Conservation (phyloP, 2,113 vertebrate species). For the Malurus cyaneus region DNA sequence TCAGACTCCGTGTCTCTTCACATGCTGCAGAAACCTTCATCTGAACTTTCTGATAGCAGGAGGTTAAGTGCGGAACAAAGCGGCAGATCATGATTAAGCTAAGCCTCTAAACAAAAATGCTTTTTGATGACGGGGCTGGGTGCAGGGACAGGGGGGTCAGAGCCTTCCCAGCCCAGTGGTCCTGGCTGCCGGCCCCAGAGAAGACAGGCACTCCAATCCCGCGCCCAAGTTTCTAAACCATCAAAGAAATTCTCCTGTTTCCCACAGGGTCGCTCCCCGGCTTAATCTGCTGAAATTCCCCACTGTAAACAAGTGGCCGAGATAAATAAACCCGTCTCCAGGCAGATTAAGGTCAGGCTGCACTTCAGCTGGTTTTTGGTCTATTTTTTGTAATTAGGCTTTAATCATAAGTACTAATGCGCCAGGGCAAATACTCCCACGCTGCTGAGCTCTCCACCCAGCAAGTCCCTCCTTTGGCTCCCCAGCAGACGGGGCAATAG, state of each 20-base stretch:
- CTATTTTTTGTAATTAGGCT: slow-evolving; percentile 71
- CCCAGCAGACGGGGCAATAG: slow-evolving; percentile 45
- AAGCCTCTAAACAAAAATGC: slow-evolving; percentile 63
- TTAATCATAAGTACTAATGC: slow-evolving; percentile 65
- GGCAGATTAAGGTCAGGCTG: slow-evolving; percentile 72
- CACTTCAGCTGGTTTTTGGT: slow-evolving; percentile 69
- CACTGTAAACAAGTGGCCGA: slow-evolving; percentile 67
- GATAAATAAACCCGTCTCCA: slow-evolving; percentile 66
- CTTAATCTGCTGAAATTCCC: slow-evolving; percentile 51
- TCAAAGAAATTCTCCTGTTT: slow-evolving; percentile 50
- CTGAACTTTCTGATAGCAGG: slow-evolving; percentile 39
- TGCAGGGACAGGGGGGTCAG: not conserved
- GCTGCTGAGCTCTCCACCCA: slow-evolving; percentile 23
- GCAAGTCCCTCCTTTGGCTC: not conserved
- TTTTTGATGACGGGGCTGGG: slow-evolving; percentile 27
- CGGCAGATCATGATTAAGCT: slow-evolving; percentile 38
- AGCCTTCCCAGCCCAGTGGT: slow-evolving; percentile 28
- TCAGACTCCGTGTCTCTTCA: not conserved
- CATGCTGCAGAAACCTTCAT: slow-evolving; percentile 39
- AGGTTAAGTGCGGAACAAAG: slow-evolving; percentile 59
- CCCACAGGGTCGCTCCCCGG: slow-evolving; percentile 36
- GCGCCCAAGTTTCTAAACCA: slow-evolving; percentile 32
- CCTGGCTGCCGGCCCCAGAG: not conserved
- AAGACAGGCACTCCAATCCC: not conserved
- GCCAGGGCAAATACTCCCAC: slow-evolving; percentile 61